These are phyloP conservation scores for Ateles fusciceps DNA, from an alignment of 2,797 vertebrate genomes.

Conservation along the genomic window DNA sequence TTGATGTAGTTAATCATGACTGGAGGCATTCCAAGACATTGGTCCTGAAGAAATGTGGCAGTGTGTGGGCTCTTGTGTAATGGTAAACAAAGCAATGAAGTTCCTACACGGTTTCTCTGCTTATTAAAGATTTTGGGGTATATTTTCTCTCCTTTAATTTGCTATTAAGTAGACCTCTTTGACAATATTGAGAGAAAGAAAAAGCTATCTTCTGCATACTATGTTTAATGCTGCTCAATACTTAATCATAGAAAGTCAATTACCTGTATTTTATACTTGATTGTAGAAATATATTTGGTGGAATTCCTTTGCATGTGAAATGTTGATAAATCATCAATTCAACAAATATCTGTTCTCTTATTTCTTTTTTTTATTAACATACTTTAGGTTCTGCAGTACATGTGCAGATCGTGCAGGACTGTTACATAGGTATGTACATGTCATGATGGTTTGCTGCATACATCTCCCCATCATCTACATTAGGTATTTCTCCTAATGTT, in stretches of 20 bases:
- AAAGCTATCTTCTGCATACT: slow-evolving; percentile 49
- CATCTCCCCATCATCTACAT: no score
- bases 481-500: no score
- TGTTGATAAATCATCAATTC: slow-evolving; percentile 14
- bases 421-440: no score
- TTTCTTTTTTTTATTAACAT: not conserved
- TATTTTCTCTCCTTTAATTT: slow-evolving; percentile 78
- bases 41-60: slow-evolving; percentile 73
- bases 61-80: slow-evolving; percentile 73
- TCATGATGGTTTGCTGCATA: no score
- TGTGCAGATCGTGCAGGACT: no score
- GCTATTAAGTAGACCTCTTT: slow-evolving; percentile 67
- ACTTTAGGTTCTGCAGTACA: no score
- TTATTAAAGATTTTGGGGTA: slow-evolving; percentile 78
- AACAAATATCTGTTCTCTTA: not conserved
- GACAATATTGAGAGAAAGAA: slow-evolving; percentile 62
- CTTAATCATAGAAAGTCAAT: not conserved
- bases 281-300: not conserved
- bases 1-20: slow-evolving; percentile 79
- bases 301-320: slow-evolving; percentile 13
- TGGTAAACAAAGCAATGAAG: slow-evolving; percentile 80
- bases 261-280: not conserved
- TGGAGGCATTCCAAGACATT: slow-evolving; percentile 79
- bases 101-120: slow-evolving; percentile 78
- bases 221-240: not conserved